phyloP scores from a whole-genome alignment of 2,113 vertebrate genomes.

The Cygnus buccinator region DNA sequence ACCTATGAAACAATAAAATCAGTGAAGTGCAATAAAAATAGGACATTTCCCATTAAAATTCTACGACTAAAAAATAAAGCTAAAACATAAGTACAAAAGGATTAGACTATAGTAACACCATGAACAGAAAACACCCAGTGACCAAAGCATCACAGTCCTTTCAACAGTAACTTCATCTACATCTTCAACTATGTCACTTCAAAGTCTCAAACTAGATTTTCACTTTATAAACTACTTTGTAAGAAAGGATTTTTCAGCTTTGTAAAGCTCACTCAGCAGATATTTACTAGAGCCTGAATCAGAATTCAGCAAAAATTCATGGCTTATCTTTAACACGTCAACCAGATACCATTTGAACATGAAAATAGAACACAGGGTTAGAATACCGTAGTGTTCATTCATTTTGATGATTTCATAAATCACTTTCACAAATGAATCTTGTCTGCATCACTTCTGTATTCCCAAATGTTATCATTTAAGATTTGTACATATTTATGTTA shows the following conservation, averaged over 20 bases:
- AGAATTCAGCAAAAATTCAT: neutral
- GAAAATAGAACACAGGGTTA: neutral
- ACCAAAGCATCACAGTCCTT: neutral
- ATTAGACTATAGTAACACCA: neutral
- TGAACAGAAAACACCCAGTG: neutral
- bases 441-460: neutral
- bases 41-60: neutral
- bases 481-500: neutral
- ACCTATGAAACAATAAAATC: neutral
- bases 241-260: neutral
- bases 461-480: neutral
- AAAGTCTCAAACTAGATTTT: neutral
- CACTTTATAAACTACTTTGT: neutral
- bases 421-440: neutral
- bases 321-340: neutral
- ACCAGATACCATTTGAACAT: neutral
- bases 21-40: neutral
- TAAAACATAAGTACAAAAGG: neutral
- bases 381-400: neutral
- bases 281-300: neutral
- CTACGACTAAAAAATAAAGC: neutral
- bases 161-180: neutral
- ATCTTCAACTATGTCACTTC: neutral
- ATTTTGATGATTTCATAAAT: neutral
- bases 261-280: neutral